Evolutionary conservation across 2,888 invertebrate genomes (phyloP).

Genomic region (Cynaeus angustus): DNA sequence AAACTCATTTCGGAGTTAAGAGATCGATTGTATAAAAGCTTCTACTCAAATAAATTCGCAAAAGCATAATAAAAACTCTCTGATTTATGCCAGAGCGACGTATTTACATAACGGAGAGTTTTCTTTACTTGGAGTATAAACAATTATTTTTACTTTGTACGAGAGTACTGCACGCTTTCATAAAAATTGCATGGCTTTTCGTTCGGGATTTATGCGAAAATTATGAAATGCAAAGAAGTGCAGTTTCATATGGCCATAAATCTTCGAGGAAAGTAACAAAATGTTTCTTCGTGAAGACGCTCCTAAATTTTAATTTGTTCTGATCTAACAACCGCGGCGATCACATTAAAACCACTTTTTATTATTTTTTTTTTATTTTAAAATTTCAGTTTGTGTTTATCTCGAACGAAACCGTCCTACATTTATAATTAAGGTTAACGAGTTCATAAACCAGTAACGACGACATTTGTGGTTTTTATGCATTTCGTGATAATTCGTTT

Average conservation of each 20-base stretch:
- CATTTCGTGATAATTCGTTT: background rate
- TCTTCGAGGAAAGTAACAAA: conserved; percentile 15
- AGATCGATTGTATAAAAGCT: background rate
- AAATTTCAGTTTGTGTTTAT: too few species aligned
- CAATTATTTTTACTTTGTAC: conserved; percentile 18
- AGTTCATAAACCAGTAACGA: background rate
- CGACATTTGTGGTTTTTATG: conserved; percentile 3
- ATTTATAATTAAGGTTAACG: too few species aligned
- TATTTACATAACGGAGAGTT: conserved; percentile 18
- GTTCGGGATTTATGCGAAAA: conserved; percentile 37
- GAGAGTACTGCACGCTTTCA: conserved; percentile 15
- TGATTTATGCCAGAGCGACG: background rate
- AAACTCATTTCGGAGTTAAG: background rate
- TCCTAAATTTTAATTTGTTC: too few species aligned
- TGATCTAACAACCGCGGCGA: too few species aligned
- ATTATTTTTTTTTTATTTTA: too few species aligned
- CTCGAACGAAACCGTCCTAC: too few species aligned
- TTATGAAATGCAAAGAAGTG: conserved; percentile 32
- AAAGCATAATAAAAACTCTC: background rate
- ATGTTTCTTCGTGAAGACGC: conserved; percentile 9
- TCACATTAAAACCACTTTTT: too few species aligned
- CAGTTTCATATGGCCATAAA: conserved; percentile 39
- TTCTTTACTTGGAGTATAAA: conserved; percentile 2
- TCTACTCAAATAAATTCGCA: background rate
- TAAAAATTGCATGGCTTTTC: conserved; percentile 14